Percentiles rank a stretch among this genome's conserved stretches.
Conservation (phyloP, 2,797 vertebrate species). For the Labeo calbasu region DNA sequence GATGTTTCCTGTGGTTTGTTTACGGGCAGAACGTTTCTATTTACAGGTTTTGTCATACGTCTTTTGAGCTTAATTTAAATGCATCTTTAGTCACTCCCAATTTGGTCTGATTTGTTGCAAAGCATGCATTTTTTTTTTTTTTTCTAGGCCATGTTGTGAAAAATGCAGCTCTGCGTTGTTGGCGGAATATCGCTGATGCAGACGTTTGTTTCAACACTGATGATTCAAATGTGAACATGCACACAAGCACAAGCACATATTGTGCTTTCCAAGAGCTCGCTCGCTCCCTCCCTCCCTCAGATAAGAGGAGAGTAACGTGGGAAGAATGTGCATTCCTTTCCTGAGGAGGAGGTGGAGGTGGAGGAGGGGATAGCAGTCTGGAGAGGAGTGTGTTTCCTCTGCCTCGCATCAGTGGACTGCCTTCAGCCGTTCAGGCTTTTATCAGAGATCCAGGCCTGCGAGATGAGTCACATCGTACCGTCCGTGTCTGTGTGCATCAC, state of each 20-base stretch:
- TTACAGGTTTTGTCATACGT: background rate
- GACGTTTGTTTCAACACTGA: background rate
- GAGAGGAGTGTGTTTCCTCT: slow-evolving; percentile 57
- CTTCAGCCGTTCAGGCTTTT: slow-evolving; percentile 63
- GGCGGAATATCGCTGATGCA: background rate
- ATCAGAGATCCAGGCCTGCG: slow-evolving; percentile 54
- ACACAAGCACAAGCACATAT: slow-evolving; percentile 24
- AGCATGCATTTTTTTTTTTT: background rate
- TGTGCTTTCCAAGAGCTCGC: slow-evolving; percentile 40
- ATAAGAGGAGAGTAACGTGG: slow-evolving; percentile 52
- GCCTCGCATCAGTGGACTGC: slow-evolving; percentile 69
- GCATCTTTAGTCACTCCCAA: background rate
- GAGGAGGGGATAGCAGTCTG: slow-evolving; percentile 34
- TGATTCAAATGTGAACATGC: background rate
- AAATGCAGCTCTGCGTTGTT: slow-evolving; percentile 8
- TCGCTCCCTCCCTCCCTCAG: slow-evolving; percentile 55
- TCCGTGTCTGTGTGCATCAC: slow-evolving; percentile 10
- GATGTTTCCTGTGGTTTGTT: slow-evolving; percentile 31
- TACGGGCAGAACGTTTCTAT: background rate
- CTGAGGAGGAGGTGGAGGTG: slow-evolving; percentile 22
- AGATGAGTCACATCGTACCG: slow-evolving; percentile 58
- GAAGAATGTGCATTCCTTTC: slow-evolving; percentile 61
- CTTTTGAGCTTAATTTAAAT: background rate
- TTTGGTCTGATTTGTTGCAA: background rate
- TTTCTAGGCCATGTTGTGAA: background rate